A percentile compares a stretch with the other conserved stretches of the same genome.
Evolutionary conservation across 2,888 invertebrate genomes (phyloP).

Genomic region (Tipula helvola): DNA sequence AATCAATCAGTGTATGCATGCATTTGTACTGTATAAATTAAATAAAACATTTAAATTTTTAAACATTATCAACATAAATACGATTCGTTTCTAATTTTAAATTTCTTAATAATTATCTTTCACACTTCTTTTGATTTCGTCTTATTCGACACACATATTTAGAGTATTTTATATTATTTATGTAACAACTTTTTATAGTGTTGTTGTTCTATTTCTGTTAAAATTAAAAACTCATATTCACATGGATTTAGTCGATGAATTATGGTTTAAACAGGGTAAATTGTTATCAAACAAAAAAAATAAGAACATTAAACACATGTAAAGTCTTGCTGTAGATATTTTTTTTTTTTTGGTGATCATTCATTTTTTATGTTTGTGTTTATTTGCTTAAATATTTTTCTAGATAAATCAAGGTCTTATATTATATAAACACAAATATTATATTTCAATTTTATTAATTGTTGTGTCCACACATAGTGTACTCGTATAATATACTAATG

Average conservation of each 20-base stretch:
- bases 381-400: too few species aligned
- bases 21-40: not conserved
- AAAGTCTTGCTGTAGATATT: not conserved
- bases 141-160: not conserved
- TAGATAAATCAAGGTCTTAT: too few species aligned
- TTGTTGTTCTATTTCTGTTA: not conserved
- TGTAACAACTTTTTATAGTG: not conserved
- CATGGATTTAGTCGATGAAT: not conserved
- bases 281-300: not conserved
- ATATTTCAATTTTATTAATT: too few species aligned
- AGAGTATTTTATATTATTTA: not conserved
- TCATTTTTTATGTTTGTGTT: too few species aligned
- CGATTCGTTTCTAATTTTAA: not conserved
- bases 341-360: too few species aligned
- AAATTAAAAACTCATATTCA: not conserved
- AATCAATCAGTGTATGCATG: not conserved
- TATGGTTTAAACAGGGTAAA: not conserved
- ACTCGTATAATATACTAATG: too few species aligned
- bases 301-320: not conserved
- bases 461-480: too few species aligned
- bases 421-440: too few species aligned
- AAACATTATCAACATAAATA: not conserved
- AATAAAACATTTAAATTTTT: not conserved
- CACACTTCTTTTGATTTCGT: not conserved
- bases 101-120: not conserved